Conservation (phyloP, 2,113 vertebrate genomes). For the Megaleporinus macrocephalus region DNA sequence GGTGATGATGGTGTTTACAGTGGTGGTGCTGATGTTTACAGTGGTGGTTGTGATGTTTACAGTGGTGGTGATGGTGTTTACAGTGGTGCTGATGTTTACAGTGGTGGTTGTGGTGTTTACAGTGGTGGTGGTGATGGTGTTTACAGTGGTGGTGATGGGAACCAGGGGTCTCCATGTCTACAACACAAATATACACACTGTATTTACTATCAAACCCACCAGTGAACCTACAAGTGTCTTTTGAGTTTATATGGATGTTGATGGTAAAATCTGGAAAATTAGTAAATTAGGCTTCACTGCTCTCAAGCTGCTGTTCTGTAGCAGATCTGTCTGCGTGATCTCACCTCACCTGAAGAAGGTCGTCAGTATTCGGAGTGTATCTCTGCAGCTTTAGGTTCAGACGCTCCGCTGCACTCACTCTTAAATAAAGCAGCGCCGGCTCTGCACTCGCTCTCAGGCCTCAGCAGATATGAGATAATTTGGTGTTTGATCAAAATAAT, state of each 20-base stretch:
- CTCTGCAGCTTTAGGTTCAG: background rate
- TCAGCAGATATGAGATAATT: slow-evolving; percentile 57
- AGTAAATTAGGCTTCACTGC: background rate
- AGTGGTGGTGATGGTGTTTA: too few species aligned
- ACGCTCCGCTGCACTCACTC: slow-evolving; percentile 13
- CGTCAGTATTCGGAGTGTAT: background rate
- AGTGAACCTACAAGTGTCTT: too few species aligned
- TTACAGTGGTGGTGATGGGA: too few species aligned
- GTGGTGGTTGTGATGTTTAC: too few species aligned
- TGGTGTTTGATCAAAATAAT: slow-evolving; percentile 61
- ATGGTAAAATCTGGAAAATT: background rate
- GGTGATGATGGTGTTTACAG: too few species aligned
- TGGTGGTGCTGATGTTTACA: too few species aligned
- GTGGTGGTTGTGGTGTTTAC: too few species aligned
- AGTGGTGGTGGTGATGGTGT: too few species aligned
- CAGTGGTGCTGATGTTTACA: too few species aligned
- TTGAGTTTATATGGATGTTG: background rate
- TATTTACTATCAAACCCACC: too few species aligned
- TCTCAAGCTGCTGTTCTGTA: background rate
- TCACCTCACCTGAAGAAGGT: background rate
- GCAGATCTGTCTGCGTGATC: background rate
- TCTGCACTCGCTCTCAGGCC: slow-evolving; percentile 42
- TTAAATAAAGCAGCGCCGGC: slow-evolving; percentile 53
- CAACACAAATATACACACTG: too few species aligned
- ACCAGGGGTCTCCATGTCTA: too few species aligned